Evolutionary conservation across 30 jellyfish, hydroid and myxozoan genomes (phyloP), one percentile per base, ranked within the genome.

Genomic region (Morbakka virulenta): DNA sequence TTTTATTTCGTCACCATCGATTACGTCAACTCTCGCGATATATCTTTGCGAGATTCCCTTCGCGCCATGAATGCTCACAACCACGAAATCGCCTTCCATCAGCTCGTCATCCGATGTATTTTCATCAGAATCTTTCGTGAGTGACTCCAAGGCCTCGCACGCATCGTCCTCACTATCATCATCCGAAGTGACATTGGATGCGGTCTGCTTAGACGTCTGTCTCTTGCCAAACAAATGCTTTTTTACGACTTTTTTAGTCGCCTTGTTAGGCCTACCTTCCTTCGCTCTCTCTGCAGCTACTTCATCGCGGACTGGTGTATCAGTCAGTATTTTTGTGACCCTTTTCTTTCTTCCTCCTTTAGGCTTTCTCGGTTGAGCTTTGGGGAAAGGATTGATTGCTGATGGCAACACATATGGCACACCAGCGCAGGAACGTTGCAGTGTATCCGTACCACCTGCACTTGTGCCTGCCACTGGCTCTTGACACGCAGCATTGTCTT

Each of bases 11-110:
- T 41, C 17, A 17, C 57, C 57, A 41, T 41, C 57, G 17, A 41
- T 41, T 41, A 41, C 17, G 17, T 41, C 57, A 41, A 41, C 57
- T 41, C 57, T 64, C 22, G 77, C 77, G 11, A 64, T 64, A 64
- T 64, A 64, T 64, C 64, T 64, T 28, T 64, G 77, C 6, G 67
- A 28, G 77, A 64, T 22, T 28, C 77, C 77, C 77, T 64, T 64
- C 22, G 64, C 64, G 12, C 65, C 67, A 3, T 28, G 64, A 28
- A 64, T 64, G 77, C 21, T 64, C 77, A 14, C 77, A 4, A 64
- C 77, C 64, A 64, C 77, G 65, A 28, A 64, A 64, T 64, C 77
- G 22, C 64, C 65, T 28, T 22, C 77, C 77, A 64, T 64, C 9
- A 20, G 13, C 65, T 64, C 65, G 24, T 57, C 71, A 57, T 57